Evolutionary conservation across 2,797 vertebrate genomes (phyloP).

Genomic region (Diplodus puntazzo): DNA sequence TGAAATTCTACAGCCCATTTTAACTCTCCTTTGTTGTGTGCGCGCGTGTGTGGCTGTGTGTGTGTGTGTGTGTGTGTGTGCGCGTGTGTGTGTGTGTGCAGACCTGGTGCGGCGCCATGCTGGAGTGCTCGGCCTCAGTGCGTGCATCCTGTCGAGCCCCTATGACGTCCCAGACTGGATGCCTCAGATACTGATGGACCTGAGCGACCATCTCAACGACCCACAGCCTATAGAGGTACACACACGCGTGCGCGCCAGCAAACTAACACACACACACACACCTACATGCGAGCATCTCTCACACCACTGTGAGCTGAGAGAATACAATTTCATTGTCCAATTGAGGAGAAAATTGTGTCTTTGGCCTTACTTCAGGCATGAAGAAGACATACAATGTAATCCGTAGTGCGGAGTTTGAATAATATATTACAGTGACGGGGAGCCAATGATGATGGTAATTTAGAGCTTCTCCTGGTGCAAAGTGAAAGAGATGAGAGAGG

Average conservation of each 20-base stretch:
- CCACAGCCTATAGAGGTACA: constrained; percentile 97
- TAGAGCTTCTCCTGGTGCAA: constrained; percentile 57
- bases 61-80: constrained; percentile 16
- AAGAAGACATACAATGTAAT: constrained; percentile 74
- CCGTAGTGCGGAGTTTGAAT: constrained; percentile 66
- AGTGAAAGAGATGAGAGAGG: constrained; percentile 61
- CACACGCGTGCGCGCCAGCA: neutral
- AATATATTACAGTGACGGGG: constrained; percentile 59
- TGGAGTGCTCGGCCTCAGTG: constrained; percentile 96
- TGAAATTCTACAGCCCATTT: constrained; percentile 64
- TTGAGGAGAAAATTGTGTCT: constrained; percentile 83
- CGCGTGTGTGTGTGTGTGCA: constrained; percentile 60
- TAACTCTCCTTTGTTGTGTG: constrained; percentile 39
- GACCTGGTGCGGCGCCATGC: constrained; percentile 96
- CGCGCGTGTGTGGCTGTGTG: constrained; percentile 40
- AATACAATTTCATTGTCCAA: constrained; percentile 81
- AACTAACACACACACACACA: constrained; percentile 14
- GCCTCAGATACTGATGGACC: constrained; percentile 98
- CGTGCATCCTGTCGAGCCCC: constrained; percentile 96
- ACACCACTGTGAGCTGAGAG: constrained; percentile 60
- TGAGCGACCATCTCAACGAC: constrained; percentile 96
- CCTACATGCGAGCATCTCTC: constrained; percentile 40
- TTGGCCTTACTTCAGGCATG: constrained; percentile 72
- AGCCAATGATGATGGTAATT: constrained; percentile 67
- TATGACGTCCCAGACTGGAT: constrained; percentile 98